A percentile compares a stretch with the other conserved stretches of the same genome.
phyloP scores from a whole-genome alignment of 2,888 invertebrate genomes.

The Eupithecia exiguata region DNA sequence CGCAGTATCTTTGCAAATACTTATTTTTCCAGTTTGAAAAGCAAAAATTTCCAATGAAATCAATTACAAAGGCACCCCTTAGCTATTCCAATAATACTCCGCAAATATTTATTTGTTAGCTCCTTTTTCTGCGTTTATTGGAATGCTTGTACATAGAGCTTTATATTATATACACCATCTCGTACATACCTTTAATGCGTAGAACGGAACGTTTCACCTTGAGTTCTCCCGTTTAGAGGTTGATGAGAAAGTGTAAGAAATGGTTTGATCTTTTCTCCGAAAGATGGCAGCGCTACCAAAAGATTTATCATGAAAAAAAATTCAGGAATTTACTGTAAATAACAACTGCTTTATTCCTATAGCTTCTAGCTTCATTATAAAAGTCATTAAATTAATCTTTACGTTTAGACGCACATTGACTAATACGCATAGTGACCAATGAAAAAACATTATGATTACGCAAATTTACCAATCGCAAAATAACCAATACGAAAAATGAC shows the following conservation, averaged over 20 bases:
- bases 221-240: not conserved
- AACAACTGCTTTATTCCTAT: not conserved
- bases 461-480: too few species aligned
- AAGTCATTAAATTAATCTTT: slow-evolving; percentile 19
- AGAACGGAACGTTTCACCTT: not conserved
- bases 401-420: too few species aligned
- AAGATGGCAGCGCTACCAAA: not conserved
- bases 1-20: slow-evolving; percentile 4
- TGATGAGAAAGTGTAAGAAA: not conserved
- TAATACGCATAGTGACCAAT: too few species aligned
- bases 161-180: not conserved
- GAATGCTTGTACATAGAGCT: slow-evolving; percentile 15
- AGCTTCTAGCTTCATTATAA: not conserved
- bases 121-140: slow-evolving; percentile 17
- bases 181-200: not conserved
- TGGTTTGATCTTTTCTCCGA: not conserved
- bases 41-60: slow-evolving; percentile 18
- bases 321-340: not conserved
- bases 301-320: not conserved
- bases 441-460: too few species aligned
- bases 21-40: slow-evolving; percentile 11
- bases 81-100: slow-evolving; percentile 22
- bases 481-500: too few species aligned
- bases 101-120: slow-evolving; percentile 26
- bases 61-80: slow-evolving; percentile 17